These are phyloP conservation scores for Allolobophora icterica DNA, from an alignment of 2,888 invertebrate species.

Conservation along the genomic window DNA sequence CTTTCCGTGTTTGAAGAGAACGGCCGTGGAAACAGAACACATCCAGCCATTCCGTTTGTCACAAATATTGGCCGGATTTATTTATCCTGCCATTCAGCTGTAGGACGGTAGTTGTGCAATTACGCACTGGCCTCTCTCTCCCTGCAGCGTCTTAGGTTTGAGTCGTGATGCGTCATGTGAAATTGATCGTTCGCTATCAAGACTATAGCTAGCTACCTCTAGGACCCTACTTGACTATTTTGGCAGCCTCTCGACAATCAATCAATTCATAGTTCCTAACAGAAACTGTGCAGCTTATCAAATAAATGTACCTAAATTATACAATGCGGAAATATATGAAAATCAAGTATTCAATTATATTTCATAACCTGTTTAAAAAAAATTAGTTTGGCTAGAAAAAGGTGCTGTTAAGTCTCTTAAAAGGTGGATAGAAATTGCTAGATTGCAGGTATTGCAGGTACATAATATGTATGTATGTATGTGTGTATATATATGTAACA, in stretches of 20 bases:
- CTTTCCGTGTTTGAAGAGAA: conserved; percentile 17
- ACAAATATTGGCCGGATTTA: conserved; percentile 10
- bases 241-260: neutral
- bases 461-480: too few relatives aligned
- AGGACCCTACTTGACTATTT: neutral
- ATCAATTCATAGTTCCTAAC: neutral
- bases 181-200: neutral
- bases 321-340: neutral
- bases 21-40: neutral
- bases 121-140: neutral
- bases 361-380: too few relatives aligned
- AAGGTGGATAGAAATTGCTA: neutral
- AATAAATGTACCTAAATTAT: too few relatives aligned
- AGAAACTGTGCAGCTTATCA: too few relatives aligned
- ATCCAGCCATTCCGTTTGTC: conserved; percentile 14
- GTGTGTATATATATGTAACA: too few relatives aligned
- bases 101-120: conserved; percentile 17
- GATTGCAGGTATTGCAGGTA: neutral
- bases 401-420: neutral
- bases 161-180: neutral
- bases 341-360: neutral
- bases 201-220: neutral
- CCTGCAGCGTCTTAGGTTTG: neutral
- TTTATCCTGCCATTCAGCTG: conserved; percentile 2
- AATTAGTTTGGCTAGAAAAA: neutral